Percentiles rank a stretch among this genome's conserved stretches.
These are phyloP conservation scores for Phaethornis superciliosus DNA, from an alignment of 2,113 vertebrate species.

Conservation along the genomic window DNA sequence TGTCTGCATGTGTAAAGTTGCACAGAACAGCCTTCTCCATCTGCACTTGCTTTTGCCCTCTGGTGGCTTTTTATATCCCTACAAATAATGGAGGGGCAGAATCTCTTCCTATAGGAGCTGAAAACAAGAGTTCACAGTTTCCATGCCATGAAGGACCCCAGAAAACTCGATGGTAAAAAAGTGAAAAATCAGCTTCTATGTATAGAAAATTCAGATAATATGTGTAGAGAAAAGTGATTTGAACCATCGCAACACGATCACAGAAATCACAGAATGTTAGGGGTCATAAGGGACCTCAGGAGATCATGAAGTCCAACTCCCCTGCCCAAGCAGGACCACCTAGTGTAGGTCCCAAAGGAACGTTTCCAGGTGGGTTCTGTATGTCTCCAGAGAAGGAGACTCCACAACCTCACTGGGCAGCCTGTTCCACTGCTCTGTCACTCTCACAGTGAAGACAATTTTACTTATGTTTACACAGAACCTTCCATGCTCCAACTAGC, in stretches of 20 bases:
- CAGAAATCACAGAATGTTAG: no score
- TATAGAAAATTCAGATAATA: background rate
- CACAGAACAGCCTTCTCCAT: background rate
- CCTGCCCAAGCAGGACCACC: no score
- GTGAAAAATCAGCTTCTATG: background rate
- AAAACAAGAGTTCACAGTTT: background rate
- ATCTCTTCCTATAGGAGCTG: background rate
- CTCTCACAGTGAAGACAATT: no score
- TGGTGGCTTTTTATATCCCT: conserved; percentile 25
- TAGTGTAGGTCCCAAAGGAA: no score
- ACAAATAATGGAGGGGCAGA: background rate
- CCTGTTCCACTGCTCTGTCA: no score
- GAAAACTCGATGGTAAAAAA: background rate
- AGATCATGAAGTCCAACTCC: no score
- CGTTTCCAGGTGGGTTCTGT: no score
- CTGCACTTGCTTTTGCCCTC: conserved; percentile 42
- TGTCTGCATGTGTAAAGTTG: background rate
- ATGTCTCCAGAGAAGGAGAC: no score
- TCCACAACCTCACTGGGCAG: no score
- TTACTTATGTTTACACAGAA: no score
- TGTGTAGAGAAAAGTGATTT: background rate
- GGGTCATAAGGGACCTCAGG: no score
- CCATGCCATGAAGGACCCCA: background rate
- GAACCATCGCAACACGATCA: background rate
- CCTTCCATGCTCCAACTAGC: no score